phyloP scores from a whole-genome alignment of 64 coral and sea anemone genomes.

The Catalaphyllia jardinei region DNA sequence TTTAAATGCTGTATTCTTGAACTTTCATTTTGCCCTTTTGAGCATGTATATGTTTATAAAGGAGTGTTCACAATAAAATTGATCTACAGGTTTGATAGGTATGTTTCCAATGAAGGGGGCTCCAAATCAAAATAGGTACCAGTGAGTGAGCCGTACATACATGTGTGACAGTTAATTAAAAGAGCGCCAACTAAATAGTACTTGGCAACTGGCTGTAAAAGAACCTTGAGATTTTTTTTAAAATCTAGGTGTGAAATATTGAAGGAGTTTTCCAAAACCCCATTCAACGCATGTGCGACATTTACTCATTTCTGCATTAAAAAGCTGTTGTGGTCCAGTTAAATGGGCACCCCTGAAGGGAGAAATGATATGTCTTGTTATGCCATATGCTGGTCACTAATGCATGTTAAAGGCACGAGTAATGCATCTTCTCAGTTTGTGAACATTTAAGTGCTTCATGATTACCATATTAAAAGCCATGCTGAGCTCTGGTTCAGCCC shows the following conservation, averaged over 20 bases:
- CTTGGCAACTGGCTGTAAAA: neutral
- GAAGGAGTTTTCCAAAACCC: slow-evolving; percentile 33
- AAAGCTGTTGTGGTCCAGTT: slow-evolving; percentile 14
- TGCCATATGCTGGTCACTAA: no score
- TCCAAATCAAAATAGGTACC: slow-evolving; percentile 49
- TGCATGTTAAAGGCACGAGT: no score
- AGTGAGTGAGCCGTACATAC: slow-evolving; percentile 39
- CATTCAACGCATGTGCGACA: slow-evolving; percentile 20
- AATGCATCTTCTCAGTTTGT: no score
- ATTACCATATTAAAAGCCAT: slow-evolving; percentile 47
- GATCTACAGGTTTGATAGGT: slow-evolving; percentile 21
- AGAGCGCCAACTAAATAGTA: slow-evolving; percentile 30
- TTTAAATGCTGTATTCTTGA: slow-evolving; percentile 44
- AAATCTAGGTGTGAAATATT: slow-evolving; percentile 39
- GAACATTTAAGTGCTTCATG: slow-evolving; percentile 23
- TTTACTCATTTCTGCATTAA: slow-evolving; percentile 31
- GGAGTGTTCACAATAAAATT: slow-evolving; percentile 31
- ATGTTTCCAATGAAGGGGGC: slow-evolving; percentile 26
- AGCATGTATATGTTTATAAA: slow-evolving; percentile 34
- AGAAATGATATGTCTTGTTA: slow-evolving; percentile 52
- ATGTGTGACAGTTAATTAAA: slow-evolving; percentile 48
- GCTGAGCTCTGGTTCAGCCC: slow-evolving; percentile 54
- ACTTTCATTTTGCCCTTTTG: slow-evolving; percentile 32
- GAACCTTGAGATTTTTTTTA: slow-evolving; percentile 26
- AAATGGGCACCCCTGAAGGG: slow-evolving; percentile 1